A percentile compares a stretch with the other conserved stretches of the same genome.
These are phyloP conservation scores for Laterallus jamaicensis DNA, from an alignment of 2,113 vertebrate species.

Conservation along the genomic window DNA sequence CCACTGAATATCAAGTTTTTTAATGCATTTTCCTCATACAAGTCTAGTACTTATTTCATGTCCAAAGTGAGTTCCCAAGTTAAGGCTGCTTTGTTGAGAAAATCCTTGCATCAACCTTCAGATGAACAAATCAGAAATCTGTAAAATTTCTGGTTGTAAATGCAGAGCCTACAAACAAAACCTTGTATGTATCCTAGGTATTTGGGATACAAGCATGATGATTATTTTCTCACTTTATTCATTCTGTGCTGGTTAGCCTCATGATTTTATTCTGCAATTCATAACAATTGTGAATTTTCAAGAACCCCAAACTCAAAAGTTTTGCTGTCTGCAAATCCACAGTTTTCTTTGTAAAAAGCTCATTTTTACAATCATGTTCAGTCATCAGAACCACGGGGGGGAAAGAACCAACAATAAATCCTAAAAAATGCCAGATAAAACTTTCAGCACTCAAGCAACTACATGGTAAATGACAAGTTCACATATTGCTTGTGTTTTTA, in stretches of 20 bases:
- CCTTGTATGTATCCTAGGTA: not conserved
- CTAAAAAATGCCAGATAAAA: not conserved
- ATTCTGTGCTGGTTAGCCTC: not conserved
- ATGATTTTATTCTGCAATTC: not conserved
- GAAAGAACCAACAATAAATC: not conserved
- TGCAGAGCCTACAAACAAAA: not conserved
- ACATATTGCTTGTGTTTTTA: not conserved
- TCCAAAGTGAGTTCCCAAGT: not conserved
- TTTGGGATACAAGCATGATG: not conserved
- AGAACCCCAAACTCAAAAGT: not conserved
- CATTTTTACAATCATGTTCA: not conserved
- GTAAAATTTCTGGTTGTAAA: conserved; percentile 13
- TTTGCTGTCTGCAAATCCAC: not conserved
- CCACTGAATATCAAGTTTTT: not conserved
- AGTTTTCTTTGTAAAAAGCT: not conserved
- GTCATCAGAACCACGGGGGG: not conserved
- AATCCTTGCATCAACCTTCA: not conserved
- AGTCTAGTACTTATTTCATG: not conserved
- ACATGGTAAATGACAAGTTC: not conserved
- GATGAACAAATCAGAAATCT: not conserved
- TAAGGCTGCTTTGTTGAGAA: not conserved
- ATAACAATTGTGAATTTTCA: not conserved
- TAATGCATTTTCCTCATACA: not conserved
- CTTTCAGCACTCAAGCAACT: not conserved
- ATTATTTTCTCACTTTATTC: not conserved